These are phyloP conservation scores for Oncorhynchus nerka DNA, from an alignment of 2,113 vertebrate species.

Conservation along the genomic window DNA sequence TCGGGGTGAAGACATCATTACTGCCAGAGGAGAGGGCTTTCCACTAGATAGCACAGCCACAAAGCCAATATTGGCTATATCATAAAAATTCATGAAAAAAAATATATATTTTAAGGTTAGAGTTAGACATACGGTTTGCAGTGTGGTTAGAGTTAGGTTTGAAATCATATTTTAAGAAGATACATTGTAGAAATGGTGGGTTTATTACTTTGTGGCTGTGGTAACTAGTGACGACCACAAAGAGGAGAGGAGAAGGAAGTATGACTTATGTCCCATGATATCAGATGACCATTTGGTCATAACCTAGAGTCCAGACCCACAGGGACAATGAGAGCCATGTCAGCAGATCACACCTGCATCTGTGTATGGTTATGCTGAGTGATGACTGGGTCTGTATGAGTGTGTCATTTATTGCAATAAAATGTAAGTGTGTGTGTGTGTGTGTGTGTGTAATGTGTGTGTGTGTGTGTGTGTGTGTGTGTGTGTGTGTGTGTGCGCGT, in stretches of 20 bases:
- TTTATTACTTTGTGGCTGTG: no score
- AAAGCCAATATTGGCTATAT: no score
- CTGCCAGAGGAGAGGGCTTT: no score
- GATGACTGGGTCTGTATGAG: constrained; percentile 45
- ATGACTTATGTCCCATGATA: constrained; percentile 40
- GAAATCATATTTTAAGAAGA: no score
- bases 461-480: constrained; percentile 12
- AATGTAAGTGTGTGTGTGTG: background rate
- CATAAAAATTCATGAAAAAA: no score
- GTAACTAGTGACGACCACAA: no score
- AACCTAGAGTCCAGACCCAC: constrained; percentile 32
- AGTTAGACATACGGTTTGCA: no score
- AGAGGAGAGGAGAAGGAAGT: background rate
- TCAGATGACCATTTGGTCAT: constrained; percentile 65
- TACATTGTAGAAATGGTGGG: no score
- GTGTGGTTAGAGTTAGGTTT: no score
- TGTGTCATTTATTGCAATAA: background rate
- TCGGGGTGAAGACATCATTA: constrained; percentile 61
- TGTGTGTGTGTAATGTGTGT: constrained; percentile 15
- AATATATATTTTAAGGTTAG: no score
- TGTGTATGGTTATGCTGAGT: constrained; percentile 54
- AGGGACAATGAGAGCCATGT: constrained; percentile 49
- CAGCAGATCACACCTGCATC: constrained; percentile 50
- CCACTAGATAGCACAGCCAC: no score
- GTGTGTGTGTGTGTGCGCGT: constrained; percentile 26